Percentiles rank a stretch among this genome's conserved stretches.
These are phyloP conservation scores for Melanocharis versteri DNA, from an alignment of 2,113 vertebrate species.

Conservation along the genomic window DNA sequence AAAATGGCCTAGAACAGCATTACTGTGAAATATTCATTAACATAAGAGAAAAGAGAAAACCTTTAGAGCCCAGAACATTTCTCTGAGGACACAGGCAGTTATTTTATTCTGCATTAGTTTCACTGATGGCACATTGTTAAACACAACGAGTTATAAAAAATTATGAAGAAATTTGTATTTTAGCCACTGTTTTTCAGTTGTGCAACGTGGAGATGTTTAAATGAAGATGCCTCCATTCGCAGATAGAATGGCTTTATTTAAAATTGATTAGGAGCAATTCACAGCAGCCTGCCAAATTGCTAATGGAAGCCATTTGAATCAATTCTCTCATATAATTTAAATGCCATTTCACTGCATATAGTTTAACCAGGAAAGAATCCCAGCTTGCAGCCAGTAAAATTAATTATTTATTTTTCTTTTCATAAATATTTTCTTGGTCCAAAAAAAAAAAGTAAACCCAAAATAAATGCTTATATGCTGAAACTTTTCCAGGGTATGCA, in stretches of 20 bases:
- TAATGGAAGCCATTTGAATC: conserved; percentile 79
- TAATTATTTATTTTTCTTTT: conserved; percentile 77
- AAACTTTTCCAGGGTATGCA: background rate
- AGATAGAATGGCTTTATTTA: conserved; percentile 67
- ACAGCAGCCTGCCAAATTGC: conserved; percentile 73
- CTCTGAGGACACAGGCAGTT: background rate
- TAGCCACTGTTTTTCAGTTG: conserved; percentile 58
- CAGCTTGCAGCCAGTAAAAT: conserved; percentile 59
- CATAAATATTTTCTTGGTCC: conserved; percentile 63
- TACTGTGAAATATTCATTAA: conserved; percentile 32
- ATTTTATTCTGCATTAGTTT: background rate
- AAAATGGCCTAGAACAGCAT: background rate
- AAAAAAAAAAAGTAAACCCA: background rate
- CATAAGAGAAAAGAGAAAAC: background rate
- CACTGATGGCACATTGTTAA: conserved; percentile 44
- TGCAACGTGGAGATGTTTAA: conserved; percentile 9
- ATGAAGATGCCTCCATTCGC: conserved; percentile 18
- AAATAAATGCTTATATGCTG: conserved; percentile 27
- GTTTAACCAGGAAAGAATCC: conserved; percentile 67
- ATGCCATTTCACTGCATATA: conserved; percentile 70
- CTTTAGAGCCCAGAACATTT: background rate
- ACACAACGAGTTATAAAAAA: conserved; percentile 54
- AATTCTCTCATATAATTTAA: conserved; percentile 78
- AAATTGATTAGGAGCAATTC: conserved; percentile 76
- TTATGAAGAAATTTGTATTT: conserved; percentile 34